These are phyloP conservation scores for Marasmarcha lunaedactyla DNA, from an alignment of 2,888 invertebrate genomes.

Conservation along the genomic window DNA sequence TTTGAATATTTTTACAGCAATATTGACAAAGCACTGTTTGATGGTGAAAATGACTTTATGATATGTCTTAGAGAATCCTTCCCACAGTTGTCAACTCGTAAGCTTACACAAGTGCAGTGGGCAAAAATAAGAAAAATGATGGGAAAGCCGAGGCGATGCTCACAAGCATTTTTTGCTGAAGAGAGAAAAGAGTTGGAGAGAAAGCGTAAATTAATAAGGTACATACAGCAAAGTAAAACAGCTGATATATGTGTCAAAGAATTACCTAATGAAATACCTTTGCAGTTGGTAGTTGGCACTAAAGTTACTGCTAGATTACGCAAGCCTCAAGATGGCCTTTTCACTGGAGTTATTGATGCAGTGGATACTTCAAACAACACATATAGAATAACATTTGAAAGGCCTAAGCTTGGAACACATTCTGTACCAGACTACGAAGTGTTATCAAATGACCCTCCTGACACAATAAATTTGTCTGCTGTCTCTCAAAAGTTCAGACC, in stretches of 20 bases:
- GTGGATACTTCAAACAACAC: slow-evolving; percentile 95
- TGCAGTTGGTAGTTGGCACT: slow-evolving; percentile 94
- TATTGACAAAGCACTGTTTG: slow-evolving; percentile 93
- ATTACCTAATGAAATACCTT: slow-evolving; percentile 93
- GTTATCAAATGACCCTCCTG: slow-evolving; percentile 90
- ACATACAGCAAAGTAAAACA: slow-evolving; percentile 91
- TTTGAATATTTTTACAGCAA: slow-evolving; percentile 99
- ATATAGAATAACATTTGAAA: slow-evolving; percentile 94
- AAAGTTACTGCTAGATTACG: slow-evolving; percentile 92
- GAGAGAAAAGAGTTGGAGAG: slow-evolving; percentile 91
- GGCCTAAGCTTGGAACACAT: slow-evolving; percentile 92
- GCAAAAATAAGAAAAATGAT: slow-evolving; percentile 93
- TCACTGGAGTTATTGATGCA: slow-evolving; percentile 94
- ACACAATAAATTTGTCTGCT: slow-evolving; percentile 88
- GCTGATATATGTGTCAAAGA: slow-evolving; percentile 86
- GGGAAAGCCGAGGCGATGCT: slow-evolving; percentile 97
- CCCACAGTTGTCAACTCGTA: slow-evolving; percentile 88
- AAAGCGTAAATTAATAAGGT: slow-evolving; percentile 91
- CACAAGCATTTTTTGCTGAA: slow-evolving; percentile 95
- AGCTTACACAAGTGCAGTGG: slow-evolving; percentile 93
- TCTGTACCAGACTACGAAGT: slow-evolving; percentile 98
- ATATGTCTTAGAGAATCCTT: slow-evolving; percentile 94
- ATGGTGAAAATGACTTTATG: slow-evolving; percentile 96
- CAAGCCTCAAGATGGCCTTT: slow-evolving; percentile 94
- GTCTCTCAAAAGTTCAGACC: slow-evolving; percentile 86